Base-by-base conservation (phyloP, 2,888 invertebrate species). In the Tetramorium bicarinatum region DNA sequence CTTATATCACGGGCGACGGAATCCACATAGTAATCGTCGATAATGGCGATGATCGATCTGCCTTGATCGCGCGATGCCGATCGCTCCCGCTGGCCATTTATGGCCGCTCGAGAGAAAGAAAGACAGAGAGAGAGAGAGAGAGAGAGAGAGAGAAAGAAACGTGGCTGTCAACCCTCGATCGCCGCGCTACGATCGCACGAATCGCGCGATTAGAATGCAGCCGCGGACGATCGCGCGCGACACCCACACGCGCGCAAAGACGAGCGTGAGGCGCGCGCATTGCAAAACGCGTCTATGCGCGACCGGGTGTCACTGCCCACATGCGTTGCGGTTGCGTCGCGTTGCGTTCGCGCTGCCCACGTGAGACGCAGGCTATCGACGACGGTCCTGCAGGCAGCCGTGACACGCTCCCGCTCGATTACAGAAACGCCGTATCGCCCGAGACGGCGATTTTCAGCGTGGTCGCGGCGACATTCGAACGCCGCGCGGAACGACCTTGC, bases 221-320 rank as follows among this genome's bases (percentile, higher is more conserved):
- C 72, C 81, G 76, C 71, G 69, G 52, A 82, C 41, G 71, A 41
- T 69, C 79, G 59, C 71, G 49, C 29, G 52, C 52, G 84, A 87
- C 83, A 41, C 86, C 21, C 3, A 54, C 25, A 11, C 79, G 62
- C 18, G n/a, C 8, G 54, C 41, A 15, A 8, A 66, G 64, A 64
- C 52, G 21, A 25, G 52, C n/a, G 38, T 13, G 18, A 49, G 90
- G 90, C 87, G 91, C 72, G 79, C 85, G 79, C 84, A 90, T 91
- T 92, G 92, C 88, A 91, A 91, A 91, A 92, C 34, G 56, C 34
- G 47, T 38, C 3, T 34, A 34, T 34, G 47, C 25, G 66, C 89
- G 91, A 82, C 91, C 91, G 87, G 92, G 92, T 66, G 44, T 92
- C 92, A 89, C 92, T 92, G 89, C 92, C 93, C 92, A 92, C 92